Percentiles rank a stretch among this genome's conserved stretches.
These are phyloP conservation scores for Hypanus sabinus DNA, from an alignment of 2,113 vertebrate genomes.

Conservation along the genomic window DNA sequence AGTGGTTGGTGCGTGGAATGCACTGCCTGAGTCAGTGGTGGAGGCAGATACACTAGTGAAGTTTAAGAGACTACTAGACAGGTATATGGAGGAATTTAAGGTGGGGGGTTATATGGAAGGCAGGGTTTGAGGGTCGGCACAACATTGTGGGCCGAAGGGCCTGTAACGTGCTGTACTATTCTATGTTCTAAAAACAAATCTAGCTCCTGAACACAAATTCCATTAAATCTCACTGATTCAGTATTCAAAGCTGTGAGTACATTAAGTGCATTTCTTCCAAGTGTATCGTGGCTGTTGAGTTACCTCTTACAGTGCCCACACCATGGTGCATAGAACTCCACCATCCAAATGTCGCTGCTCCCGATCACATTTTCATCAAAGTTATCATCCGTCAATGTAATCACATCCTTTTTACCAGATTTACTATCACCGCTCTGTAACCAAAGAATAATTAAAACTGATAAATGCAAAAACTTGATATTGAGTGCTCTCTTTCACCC, in stretches of 20 bases:
- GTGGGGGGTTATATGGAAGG: too few relatives aligned
- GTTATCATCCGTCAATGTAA: constrained; percentile 86
- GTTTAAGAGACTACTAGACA: too few relatives aligned
- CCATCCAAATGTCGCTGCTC: constrained; percentile 80
- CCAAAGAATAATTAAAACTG: neutral
- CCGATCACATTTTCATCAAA: constrained; percentile 78
- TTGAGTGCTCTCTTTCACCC: neutral
- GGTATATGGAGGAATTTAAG: too few relatives aligned
- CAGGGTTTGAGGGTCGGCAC: too few relatives aligned
- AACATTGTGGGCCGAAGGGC: too few relatives aligned
- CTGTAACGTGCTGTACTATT: too few relatives aligned
- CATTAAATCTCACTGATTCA: neutral
- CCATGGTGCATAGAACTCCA: constrained; percentile 98
- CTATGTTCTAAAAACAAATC: too few relatives aligned
- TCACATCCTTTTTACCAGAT: constrained; percentile 70
- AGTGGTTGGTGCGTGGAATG: too few relatives aligned
- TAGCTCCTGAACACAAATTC: neutral
- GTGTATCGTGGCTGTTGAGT: constrained; percentile 16
- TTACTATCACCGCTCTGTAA: constrained; percentile 23
- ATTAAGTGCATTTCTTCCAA: neutral
- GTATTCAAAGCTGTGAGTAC: neutral
- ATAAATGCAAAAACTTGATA: constrained; percentile 38
- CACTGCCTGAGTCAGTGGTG: too few relatives aligned
- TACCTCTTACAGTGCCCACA: constrained; percentile 98
- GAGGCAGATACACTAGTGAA: too few relatives aligned